Conservation (phyloP, 2,113 vertebrate genomes). For the Propithecus coquereli region DNA sequence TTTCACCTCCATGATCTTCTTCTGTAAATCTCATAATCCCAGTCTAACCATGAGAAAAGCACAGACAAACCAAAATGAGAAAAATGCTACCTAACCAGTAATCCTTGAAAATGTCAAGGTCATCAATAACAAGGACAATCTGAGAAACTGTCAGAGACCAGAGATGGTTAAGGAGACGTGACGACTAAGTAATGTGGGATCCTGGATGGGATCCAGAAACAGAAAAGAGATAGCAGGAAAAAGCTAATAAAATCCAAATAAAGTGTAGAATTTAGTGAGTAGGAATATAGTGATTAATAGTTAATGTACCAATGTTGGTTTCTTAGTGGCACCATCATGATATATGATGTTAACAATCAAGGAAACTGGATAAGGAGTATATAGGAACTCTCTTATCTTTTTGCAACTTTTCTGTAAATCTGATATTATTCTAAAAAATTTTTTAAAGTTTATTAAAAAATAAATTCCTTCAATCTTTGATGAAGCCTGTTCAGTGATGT, state of each 20-base stretch:
- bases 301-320: not conserved
- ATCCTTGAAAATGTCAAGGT: not conserved
- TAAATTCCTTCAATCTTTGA: not conserved
- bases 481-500: not conserved
- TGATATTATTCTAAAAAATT: not conserved
- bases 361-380: not conserved
- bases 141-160: not conserved
- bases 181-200: not conserved
- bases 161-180: not conserved
- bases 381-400: not conserved
- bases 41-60: not conserved
- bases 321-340: not conserved
- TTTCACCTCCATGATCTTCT: not conserved
- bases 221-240: not conserved
- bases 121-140: not conserved
- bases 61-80: not conserved
- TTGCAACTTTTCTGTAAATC: not conserved
- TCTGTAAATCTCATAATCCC: not conserved
- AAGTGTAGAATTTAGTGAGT: not conserved
- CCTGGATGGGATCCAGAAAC: not conserved
- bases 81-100: not conserved
- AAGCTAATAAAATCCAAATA: not conserved
- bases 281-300: not conserved
- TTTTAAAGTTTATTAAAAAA: not conserved
- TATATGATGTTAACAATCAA: too few species aligned